Evolutionary conservation across 2,888 invertebrate genomes (phyloP), one percentile per base, ranked within the genome.

Genomic region (Noctua janthina): DNA sequence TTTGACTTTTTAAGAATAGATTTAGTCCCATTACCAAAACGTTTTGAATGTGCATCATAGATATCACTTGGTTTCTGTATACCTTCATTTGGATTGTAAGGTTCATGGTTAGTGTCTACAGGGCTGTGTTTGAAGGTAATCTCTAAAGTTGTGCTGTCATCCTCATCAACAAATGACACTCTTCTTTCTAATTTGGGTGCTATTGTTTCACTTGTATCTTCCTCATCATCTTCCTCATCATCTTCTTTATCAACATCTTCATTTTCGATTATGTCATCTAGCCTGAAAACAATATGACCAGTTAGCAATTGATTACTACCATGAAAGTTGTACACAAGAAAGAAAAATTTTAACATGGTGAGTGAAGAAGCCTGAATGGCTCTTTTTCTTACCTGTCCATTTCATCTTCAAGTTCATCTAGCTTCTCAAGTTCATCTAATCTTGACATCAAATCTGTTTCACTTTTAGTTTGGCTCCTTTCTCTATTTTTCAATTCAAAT

Each of bases 361-460:
- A 39, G 8, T 17, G 17, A 23, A 56, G 2, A 56, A 56, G 23
- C 7, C n/a, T 23, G 4, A 69, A 23, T 56, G 17, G 10, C 10
- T 23, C 6, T n/a, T 73, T 35, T 43, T 62, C 51, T 70, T 83
- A 91, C 95, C 97, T 96, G 82, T 97, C 95, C 89, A 97, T 95
- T 92, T 97, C 97, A 94, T 98, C 98, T 93, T 97, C 97, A 75
- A 97, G 89, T 78, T 96, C 96, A 83, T 97, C 97, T 73, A 96
- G 91, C 88, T 94, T 92, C 89, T 98, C 97, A 82, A 98, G 93
- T 91, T 97, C 97, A 93, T 97, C 97, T 68, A 97, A 90, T 83
- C 95, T 94, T 43, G 94, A 91, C 90, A 97, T 92, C 51, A 97
- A 86, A 86, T 97, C 97, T 72, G 93, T 91, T 89, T 97, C 94